Evolutionary conservation across 2,113 vertebrate genomes (phyloP), one percentile per base, ranked within the genome.

Genomic region (Nymphicus hollandicus): DNA sequence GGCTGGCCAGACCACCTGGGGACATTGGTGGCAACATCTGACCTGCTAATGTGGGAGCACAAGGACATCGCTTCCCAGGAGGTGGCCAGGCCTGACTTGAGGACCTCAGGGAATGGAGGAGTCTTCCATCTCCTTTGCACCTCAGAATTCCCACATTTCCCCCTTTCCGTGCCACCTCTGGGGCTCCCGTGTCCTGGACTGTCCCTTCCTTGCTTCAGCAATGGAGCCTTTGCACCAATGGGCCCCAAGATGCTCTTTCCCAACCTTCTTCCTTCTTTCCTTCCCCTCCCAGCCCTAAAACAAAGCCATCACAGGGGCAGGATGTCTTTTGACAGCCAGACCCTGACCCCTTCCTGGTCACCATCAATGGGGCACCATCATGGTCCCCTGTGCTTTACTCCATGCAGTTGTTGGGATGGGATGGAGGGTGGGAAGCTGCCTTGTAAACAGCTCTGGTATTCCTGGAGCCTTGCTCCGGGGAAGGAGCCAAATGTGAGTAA

Each of bases 121-220:
- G 14, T 39, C n/a, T 85, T 29, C 16, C 35, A 9, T 29, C 35
- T 52, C n/a, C 17, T 72, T 88, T 61, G 66, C 17, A 69, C 52
- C 53, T 68, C 53, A n/a, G 10, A 43, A 39, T 84, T 65, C 71
- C 39, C 33, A 35, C n/a, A 8, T 27, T 33, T 35, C 39, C 27
- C n/a, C 19, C 35, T 73, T 85, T 46, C 63, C 1, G 0, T 72
- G 77, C 55, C 44, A 69, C 11, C 14, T 28, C 23, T 79, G 80
- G 19, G 31, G 53, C 8, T 64, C 28, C 70, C 0, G 0, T 58
- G 37, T 9, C n/a, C 68, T 35, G 17, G 13, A 17, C 7, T 0
- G 43, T 78, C 22, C 5, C 7, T 5, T 1, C 6, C 12, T 33
- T 11, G 3, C 27, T 0, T 1, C 37, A 35, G 58, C 64, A 22